These are phyloP conservation scores for Leptopilina drosophilae DNA, from an alignment of 2,888 invertebrate genomes.

Conservation along the genomic window DNA sequence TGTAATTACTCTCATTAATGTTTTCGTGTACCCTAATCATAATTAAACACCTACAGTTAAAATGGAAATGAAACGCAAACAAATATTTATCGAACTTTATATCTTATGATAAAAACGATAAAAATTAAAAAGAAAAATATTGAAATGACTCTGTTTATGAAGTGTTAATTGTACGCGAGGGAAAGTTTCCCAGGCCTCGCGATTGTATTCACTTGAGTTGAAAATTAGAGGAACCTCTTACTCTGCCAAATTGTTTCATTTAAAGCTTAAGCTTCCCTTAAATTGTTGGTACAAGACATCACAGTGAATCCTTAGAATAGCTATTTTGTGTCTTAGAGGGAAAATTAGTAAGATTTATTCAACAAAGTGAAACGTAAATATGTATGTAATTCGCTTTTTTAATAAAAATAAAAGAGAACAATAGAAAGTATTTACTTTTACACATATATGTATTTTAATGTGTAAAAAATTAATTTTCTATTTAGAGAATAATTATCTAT, in stretches of 20 bases:
- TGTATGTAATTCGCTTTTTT: too few species aligned
- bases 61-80: too few species aligned
- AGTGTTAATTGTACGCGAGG: not conserved
- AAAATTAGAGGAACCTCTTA: conserved; percentile 15
- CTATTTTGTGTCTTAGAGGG: not conserved
- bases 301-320: not conserved
- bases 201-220: conserved; percentile 16
- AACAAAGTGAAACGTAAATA: not conserved
- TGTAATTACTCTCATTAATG: too few species aligned
- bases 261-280: not conserved
- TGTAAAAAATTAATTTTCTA: too few species aligned
- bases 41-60: too few species aligned
- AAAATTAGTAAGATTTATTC: not conserved
- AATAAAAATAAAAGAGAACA: too few species aligned
- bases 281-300: conserved; percentile 12
- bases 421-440: too few species aligned
- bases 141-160: not conserved
- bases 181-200: not conserved
- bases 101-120: too few species aligned
- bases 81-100: too few species aligned
- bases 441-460: too few species aligned
- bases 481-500: too few species aligned
- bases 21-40: too few species aligned
- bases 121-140: not conserved
- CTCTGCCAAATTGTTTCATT: conserved; percentile 24